Evolutionary conservation across 2,888 invertebrate species (phyloP), one percentile per base, ranked within the genome.

Genomic region (Zygothrica quintamaculata): DNA sequence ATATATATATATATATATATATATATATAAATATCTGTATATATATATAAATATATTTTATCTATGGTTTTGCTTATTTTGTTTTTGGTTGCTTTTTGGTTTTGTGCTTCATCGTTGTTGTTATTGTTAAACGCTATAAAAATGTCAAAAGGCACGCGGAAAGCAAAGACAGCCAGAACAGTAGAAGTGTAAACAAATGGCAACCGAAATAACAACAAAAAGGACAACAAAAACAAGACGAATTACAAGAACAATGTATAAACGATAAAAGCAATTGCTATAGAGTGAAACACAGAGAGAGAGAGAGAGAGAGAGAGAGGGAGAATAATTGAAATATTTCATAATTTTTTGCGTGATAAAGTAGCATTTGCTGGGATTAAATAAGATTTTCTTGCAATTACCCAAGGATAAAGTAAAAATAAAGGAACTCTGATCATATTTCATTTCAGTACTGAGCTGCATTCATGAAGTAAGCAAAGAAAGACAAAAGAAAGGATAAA

Each of bases 361-460:
- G 84, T 87, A 81, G 87, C 79, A 82, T 84, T 87, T 79, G 67
- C 42, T 62, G 65, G 87, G 89, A 89, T 89, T 89, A 89, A 84
- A 81, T 81, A 75, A 69, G 87, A 89, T 89, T 87, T 87, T 82
- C 85, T 81, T 78, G 79, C 88, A 88, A 88, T 89, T 88, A 88
- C 82, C 73, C 77, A 66, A 48, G 39, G 46, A n/a, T n/a, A n/a
- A n/a, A 71, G 39, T 37, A 31, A 22, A 12, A n/a, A n/a, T n/a
- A n/a, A n/a, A n/a, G n/a, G 13, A 52, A 44, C 13, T 13, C 50
- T 22, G 18, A 22, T 22, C 18, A 22, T 22, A 5, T 22, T 22
- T 3, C 18, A 22, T 43, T 43, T 13, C 42, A 42, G 26, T 42
- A n/a, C n/a, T n/a, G n/a, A n/a, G n/a, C n/a, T n/a, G 43, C 43